Percentiles rank a stretch among this genome's conserved stretches.
These are phyloP conservation scores for Dicycla oo DNA, from an alignment of 2,888 invertebrate species.

Conservation along the genomic window DNA sequence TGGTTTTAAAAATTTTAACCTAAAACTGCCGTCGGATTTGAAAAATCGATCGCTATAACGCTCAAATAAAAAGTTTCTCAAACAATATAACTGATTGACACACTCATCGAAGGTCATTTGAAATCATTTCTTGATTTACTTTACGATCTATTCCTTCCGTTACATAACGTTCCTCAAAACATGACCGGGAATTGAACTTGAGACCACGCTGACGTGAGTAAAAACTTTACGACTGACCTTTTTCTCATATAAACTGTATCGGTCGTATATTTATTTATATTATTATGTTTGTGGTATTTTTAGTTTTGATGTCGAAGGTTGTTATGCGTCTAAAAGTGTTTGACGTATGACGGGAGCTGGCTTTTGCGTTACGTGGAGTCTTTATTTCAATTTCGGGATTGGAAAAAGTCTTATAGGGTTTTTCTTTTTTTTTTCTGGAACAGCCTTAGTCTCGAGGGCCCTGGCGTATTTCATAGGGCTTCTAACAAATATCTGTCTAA, in stretches of 20 bases:
- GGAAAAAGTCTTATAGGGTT: background rate
- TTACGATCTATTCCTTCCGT: conserved; percentile 3
- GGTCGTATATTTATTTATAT: conserved; percentile 43
- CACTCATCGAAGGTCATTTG: background rate
- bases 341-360: background rate
- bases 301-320: conserved; percentile 15
- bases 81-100: background rate
- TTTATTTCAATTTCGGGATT: background rate
- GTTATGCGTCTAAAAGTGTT: background rate
- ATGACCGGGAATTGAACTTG: conserved; percentile 41
- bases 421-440: background rate
- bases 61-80: background rate
- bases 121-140: conserved; percentile 8
- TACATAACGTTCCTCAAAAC: conserved; percentile 14
- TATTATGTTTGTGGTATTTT: conserved; percentile 32
- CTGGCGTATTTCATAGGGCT: background rate
- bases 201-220: conserved; percentile 31
- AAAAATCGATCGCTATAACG: background rate
- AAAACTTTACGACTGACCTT: conserved; percentile 50
- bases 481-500: background rate
- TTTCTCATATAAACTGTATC: conserved; percentile 45
- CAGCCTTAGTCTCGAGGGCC: background rate
- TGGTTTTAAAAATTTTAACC: background rate
- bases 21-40: no score
- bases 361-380: background rate